Evolutionary conservation across 2,888 invertebrate species (phyloP), one percentile per base, ranked within the genome.

Genomic region (Chrysomela aeneicollis): DNA sequence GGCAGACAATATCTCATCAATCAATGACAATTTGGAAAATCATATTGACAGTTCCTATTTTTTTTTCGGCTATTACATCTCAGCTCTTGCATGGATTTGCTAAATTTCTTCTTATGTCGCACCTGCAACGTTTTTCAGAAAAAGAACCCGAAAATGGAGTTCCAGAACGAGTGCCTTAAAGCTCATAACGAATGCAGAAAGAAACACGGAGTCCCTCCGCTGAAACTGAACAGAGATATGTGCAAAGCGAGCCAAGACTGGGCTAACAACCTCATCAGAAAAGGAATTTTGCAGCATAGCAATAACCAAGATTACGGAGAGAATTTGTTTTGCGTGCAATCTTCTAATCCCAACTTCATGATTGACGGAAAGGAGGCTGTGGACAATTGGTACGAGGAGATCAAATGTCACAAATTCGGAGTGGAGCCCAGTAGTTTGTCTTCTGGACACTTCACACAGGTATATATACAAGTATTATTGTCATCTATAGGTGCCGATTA

Each of bases 351-450:
- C 0, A 87, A 87, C 70, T 83, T 87, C n/a, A 85, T 86, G 68
- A 86, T 91, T 12, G 86, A 86, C 53, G 90, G 91, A 15, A 85
- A 86, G 71, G 90, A 91, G 73, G 89, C 91, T 15, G 86, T 91
- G 3, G 88, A 90, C 2, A 88, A 87, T 79, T 93, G 92, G 93
- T 93, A 93, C 80, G 87, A 87, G 37, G 92, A 92, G 82, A 89
- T 88, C 61, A 89, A 90, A 74, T 86, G 89, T 42, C 90, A 88
- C 78, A 85, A 86, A 21, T 92, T 90, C 75, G 90, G 90, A 1
- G 82, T 79, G 35, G 92, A 92, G 78, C 91, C 91, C 2, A 87
- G 85, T 71, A 82, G 86, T 42, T 79, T 90, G 9, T 85, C 85
- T 51, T 88, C 90, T 55, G 91, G 91, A 68, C 86, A 87, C 79